Base-by-base conservation (phyloP, 1,140 invertebrate genomes). In the Zaprionus inermis region DNA sequence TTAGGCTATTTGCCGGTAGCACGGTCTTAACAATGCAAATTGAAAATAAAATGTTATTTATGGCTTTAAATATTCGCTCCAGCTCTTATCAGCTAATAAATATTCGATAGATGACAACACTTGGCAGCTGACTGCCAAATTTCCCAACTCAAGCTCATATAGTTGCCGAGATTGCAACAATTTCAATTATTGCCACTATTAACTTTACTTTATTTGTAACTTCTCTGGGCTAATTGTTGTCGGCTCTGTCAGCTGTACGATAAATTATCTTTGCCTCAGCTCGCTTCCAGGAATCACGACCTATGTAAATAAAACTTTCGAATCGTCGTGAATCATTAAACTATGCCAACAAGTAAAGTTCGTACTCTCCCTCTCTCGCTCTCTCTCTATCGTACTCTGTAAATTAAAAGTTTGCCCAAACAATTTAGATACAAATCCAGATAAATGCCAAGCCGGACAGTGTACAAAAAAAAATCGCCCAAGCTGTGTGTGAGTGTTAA, bases 241-340 rank as follows among this genome's bases (percentile, higher is more conserved):
- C n/a, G n/a, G n/a, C 0, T 20, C 44, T 58, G 63, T 64, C 75
- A 55, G 28, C 63, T 46, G 59, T 12, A 46, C 46, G 60, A 75
- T 81, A 78, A 80, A 75, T 79, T 65, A 79, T 49, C 44, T 49
- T 22, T 20, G 44, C 49, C 41, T 41, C 22, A 16, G 68, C 58
- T 72, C 38, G 41, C 34, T 58, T 79, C n/a, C 59, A 24, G 12
- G 41, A 82, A 82, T 70, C 79, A 72, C 69, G 71, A 76, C 41
- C 74, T 63, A 69, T 72, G 79, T 51, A 72, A 76, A 76, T 70
- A 44, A 57, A 72, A 79, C 72, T 83, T 79, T 79, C 75, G 66
- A 78, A 82, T 82, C 76, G 76, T 82, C 80, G 82, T 82, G 79
- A 82, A 82, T 82, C 80, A 82, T 82, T 83, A 69, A 83, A 72